A percentile compares a stretch with the other conserved stretches of the same genome.
phyloP scores from a whole-genome alignment of 2,797 vertebrate species.

The Myripristis jacobus region DNA sequence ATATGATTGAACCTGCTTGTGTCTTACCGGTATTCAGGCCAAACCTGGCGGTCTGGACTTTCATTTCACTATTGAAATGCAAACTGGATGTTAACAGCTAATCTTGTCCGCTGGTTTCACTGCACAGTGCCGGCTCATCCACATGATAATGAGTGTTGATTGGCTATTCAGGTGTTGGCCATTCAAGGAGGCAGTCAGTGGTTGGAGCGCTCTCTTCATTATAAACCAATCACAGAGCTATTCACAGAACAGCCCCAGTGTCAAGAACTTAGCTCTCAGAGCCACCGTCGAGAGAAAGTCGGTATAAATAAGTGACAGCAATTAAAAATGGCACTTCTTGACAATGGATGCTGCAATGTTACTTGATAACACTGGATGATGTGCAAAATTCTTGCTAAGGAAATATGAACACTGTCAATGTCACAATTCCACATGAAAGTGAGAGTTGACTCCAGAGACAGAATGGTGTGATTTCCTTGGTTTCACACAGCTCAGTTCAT shows the following conservation, averaged over 20 bases:
- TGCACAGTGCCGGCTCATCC: conserved; percentile 49
- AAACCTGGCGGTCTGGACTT: conserved; percentile 1
- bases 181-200: conserved; percentile 58
- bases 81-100: conserved; percentile 27
- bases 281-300: conserved; percentile 43
- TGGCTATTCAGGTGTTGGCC: conserved; percentile 68
- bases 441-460: not conserved
- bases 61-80: conserved; percentile 12
- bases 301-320: conserved; percentile 62
- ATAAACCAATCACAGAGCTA: conserved; percentile 67
- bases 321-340: conserved; percentile 67
- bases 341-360: conserved; percentile 52
- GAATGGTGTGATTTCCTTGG: conserved; percentile 18
- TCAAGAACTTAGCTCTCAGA: conserved; percentile 60
- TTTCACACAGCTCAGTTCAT: conserved; percentile 11
- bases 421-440: conserved; percentile 5
- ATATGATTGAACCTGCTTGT: not conserved
- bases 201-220: conserved; percentile 71
- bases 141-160: conserved; percentile 56
- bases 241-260: conserved; percentile 61
- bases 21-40: not conserved
- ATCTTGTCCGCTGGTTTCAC: conserved; percentile 28
- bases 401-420: conserved; percentile 49
- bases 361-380: conserved; percentile 51
- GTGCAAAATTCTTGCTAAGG: conserved; percentile 28